Evolutionary conservation across 2,888 invertebrate species (phyloP), one percentile per base, ranked within the genome.

Genomic region (Hypercompe scribonia): DNA sequence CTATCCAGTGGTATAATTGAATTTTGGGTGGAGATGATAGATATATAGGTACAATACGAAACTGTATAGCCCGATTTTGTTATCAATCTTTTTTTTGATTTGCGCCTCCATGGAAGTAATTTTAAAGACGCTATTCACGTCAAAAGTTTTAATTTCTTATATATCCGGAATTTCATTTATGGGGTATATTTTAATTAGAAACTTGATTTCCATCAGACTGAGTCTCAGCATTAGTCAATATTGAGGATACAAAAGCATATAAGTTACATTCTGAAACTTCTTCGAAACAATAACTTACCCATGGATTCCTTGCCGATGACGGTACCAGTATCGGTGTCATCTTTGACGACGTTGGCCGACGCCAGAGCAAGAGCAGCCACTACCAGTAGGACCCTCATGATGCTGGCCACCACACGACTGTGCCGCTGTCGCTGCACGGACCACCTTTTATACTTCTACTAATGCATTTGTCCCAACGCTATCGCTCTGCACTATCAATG

Each of bases 221-320:
- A 28, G 11, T 28, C 3, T 13, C 3, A 58, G 13, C 11, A 10
- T n/a, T 58, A 58, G 54, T 54, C 18, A 18, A 46, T 18, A 46
- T 54, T 10, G n/a, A n/a, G n/a, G 10, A n/a, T n/a, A 54, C n/a
- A n/a, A 24, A n/a, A 54, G 3, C 3, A n/a, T 13, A 54, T 11
- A 54, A 54, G 11, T 7, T n/a, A 54, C 11, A 54, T 54, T 54
- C 11, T 3, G n/a, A 11, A 54, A 58, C 4, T 61, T 61, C 7
- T 61, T 61, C 15, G 15, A 31, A 61, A 31, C 18, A 61, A 66
- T 66, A 28, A 82, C 91, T 92, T 78, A 95, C 95, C 90, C 83
- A 95, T 78, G 39, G 71, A 84, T 21, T 93, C 93, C 82, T 92
- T 94, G 71, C 93, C 94, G 74, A 95, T 90, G 75, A 88, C 21